Percentiles rank a stretch among this genome's conserved stretches.
Evolutionary conservation across 2,888 invertebrate genomes (phyloP).

Genomic region (Himalopsyche anomala): DNA sequence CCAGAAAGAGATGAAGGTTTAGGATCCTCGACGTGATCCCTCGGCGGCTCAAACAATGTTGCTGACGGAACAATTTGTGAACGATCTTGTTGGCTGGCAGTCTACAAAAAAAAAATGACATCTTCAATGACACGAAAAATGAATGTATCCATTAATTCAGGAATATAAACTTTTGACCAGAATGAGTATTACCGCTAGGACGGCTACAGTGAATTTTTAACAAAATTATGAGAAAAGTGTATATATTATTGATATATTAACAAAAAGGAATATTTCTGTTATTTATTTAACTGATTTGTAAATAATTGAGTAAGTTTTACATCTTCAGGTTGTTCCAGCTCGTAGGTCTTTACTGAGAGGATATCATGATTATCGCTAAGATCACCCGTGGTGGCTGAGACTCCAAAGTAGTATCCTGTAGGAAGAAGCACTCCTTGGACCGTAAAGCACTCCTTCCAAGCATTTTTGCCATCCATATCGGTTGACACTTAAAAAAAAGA

Average conservation of each 20-base stretch:
- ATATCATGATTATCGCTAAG: conserved; percentile 98
- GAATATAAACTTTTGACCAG: too few species aligned
- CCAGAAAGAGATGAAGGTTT: conserved; percentile 92
- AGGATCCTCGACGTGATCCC: conserved; percentile 93
- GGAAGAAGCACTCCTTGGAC: conserved; percentile 94
- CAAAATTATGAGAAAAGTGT: too few species aligned
- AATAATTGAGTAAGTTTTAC: conserved; percentile 67
- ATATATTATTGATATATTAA: too few species aligned
- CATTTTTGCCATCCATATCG: conserved; percentile 93
- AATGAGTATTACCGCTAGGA: too few species aligned
- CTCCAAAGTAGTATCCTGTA: conserved; percentile 95
- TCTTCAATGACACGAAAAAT: too few species aligned
- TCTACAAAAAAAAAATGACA: conserved; percentile 70
- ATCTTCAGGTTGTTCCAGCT: conserved; percentile 87
- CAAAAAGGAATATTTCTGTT: too few species aligned
- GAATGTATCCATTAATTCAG: too few species aligned
- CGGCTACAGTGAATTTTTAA: too few species aligned
- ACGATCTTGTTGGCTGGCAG: conserved; percentile 82
- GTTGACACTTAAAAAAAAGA: conserved; percentile 83
- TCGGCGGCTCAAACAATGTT: conserved; percentile 90
- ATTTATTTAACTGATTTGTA: too few species aligned
- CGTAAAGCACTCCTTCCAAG: conserved; percentile 95
- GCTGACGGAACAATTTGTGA: conserved; percentile 93
- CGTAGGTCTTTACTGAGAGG: conserved; percentile 92
- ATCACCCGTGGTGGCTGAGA: conserved; percentile 97